Percentiles rank a stretch among this genome's conserved stretches.
These are phyloP conservation scores for Portevinia maculata DNA, from an alignment of 2,888 invertebrate genomes.

Conservation along the genomic window DNA sequence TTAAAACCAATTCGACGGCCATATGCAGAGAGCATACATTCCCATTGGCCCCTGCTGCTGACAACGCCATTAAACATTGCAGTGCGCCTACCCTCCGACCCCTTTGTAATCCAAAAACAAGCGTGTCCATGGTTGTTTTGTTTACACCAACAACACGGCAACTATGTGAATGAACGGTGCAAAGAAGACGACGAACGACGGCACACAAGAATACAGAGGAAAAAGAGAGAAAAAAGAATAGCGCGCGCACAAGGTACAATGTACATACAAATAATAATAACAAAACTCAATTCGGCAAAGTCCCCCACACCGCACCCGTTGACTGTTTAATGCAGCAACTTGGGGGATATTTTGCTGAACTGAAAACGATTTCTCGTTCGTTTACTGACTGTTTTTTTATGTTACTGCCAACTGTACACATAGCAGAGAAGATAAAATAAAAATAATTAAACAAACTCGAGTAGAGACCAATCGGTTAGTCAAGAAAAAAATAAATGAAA, in stretches of 20 bases:
- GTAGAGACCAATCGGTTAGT: constrained; percentile 1
- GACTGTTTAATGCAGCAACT: constrained; percentile 16
- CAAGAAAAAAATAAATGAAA: constrained; percentile 40
- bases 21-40: constrained; percentile 30
- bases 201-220: constrained; percentile 56
- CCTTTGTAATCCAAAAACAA: constrained; percentile 8
- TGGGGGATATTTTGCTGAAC: constrained; percentile 37
- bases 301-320: neutral
- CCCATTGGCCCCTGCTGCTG: constrained; percentile 14
- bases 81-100: constrained; percentile 21
- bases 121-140: constrained; percentile 64
- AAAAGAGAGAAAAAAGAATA: constrained; percentile 45
- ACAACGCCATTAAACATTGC: constrained; percentile 26
- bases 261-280: constrained; percentile 62
- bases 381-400: constrained; percentile 23
- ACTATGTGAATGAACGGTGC: constrained; percentile 15
- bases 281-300: constrained; percentile 69
- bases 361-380: constrained; percentile 43
- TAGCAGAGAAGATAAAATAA: constrained; percentile 25
- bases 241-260: constrained; percentile 64
- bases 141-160: constrained; percentile 73
- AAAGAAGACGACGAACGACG: constrained; percentile 49
- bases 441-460: constrained; percentile 61
- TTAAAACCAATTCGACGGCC: constrained; percentile 53
- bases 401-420: constrained; percentile 52